Conservation (phyloP, 2,113 vertebrate species). For the Myrmecophaga tridactyla region DNA sequence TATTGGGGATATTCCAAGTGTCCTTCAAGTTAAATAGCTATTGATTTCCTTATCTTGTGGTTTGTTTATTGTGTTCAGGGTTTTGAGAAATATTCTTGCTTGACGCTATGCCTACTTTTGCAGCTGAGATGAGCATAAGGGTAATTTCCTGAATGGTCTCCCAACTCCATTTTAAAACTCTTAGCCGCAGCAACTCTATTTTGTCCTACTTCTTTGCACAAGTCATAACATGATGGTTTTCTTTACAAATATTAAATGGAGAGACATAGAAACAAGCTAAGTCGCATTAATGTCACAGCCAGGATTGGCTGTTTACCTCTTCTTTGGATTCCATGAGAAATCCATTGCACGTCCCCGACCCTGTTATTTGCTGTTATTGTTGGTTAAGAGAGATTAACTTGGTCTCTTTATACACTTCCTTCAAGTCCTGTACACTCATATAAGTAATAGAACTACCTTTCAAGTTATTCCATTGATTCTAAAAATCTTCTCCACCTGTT, state of each 20-base stretch:
- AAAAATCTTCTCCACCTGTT: background rate
- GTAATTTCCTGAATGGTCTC: no score
- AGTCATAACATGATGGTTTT: background rate
- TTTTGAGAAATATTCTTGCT: no score
- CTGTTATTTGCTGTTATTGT: background rate
- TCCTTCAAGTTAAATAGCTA: no score
- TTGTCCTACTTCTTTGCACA: no score
- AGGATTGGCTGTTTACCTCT: background rate
- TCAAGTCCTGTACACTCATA: background rate
- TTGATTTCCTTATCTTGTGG: no score
- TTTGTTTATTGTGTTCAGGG: no score
- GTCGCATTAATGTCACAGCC: background rate
- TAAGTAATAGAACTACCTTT: background rate
- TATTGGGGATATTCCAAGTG: no score
- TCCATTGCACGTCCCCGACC: background rate
- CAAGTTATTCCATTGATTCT: background rate
- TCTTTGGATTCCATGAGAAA: background rate
- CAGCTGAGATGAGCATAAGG: no score
- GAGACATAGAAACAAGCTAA: background rate
- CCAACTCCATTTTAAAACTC: no score
- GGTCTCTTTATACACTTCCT: background rate
- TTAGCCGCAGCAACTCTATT: no score
- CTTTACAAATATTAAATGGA: background rate
- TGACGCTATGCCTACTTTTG: no score
- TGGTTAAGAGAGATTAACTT: background rate